Evolutionary conservation across 2,888 invertebrate genomes (phyloP), one percentile per base, ranked within the genome.

Genomic region (Salticus scenicus): DNA sequence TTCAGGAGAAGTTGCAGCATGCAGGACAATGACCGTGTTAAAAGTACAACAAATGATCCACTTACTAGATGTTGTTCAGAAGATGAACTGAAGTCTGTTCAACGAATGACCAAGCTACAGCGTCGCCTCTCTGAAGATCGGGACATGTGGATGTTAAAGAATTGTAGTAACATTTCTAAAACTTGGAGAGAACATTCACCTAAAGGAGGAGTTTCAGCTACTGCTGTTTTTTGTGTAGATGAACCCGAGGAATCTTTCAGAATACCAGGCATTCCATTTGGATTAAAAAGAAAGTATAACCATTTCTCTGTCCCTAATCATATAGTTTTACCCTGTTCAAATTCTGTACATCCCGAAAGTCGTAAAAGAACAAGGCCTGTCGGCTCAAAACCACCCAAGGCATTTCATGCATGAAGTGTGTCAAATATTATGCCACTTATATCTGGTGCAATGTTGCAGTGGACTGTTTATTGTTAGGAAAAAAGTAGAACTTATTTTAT

Each of bases 261-360:
- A 37, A 86, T 86, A 73, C 86, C 86, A 4, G 80, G 80, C 5
- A 86, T 86, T 8, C 77, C 80, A 7, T 80, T 80, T 63, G 79
- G 79, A 1, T 28, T 75, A 27, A 86, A 86, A 24, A 74, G 86
- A 12, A 86, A 86, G 31, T 86, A 86, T 30, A 86, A 75, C 75
- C 86, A 86, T 20, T 86, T 86, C 57, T 73, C 86, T 57, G 86
- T 86, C 30, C 86, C 86, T 8, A 86, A 86, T 64, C 86, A 86
- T 24, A 86, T 86, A 66, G 86, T 86, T 7, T 66, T 86, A 28
- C 86, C 86, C 33, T 86, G 86, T 66, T 80, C 86, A 17, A 86
- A 86, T 72, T 86, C 86, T 31, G 76, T 86, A 28, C 86, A 86
- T 30, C 86, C 86, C 2, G 86, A 86, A 41, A 76, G 80, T 63